Percentiles rank a stretch among this genome's conserved stretches.
These are phyloP conservation scores for Diplogasteroides magnus DNA, from an alignment of 1,140 invertebrate genomes.

Conservation along the genomic window DNA sequence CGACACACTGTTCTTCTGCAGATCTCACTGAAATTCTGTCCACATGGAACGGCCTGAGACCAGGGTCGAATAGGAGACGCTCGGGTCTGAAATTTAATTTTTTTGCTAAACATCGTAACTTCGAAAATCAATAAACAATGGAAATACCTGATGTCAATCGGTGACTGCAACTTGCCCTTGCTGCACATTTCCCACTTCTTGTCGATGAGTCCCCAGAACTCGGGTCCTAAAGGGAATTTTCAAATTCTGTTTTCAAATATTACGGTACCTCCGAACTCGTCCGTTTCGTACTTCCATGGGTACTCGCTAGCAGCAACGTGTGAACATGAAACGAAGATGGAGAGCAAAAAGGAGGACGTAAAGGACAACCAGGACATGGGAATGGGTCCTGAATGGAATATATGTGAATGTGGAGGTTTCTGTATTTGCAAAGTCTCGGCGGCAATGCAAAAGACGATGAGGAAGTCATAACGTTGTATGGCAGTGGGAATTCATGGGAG, in stretches of 20 bases:
- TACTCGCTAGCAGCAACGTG: constrained; percentile 14
- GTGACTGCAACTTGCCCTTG: constrained; percentile 84
- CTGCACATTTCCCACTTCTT: constrained; percentile 89
- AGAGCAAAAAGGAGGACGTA: neutral
- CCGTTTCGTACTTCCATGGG: constrained; percentile 31
- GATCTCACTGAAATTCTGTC: constrained; percentile 79
- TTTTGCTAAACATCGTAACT: no score
- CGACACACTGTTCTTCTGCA: neutral
- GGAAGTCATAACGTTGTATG: no score
- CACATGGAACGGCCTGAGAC: constrained; percentile 77
- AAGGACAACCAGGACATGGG: neutral
- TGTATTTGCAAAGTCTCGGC: no score
- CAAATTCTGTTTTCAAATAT: neutral
- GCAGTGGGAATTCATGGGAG: no score
- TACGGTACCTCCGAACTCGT: constrained; percentile 23
- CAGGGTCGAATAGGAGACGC: constrained; percentile 83
- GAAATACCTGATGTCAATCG: constrained; percentile 90
- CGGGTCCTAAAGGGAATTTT: constrained; percentile 70
- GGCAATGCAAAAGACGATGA: no score
- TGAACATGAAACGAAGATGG: neutral
- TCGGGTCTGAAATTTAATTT: no score
- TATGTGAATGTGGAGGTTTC: no score
- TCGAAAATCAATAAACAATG: no score
- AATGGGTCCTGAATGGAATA: no score
- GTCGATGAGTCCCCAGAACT: constrained; percentile 82